A percentile compares a stretch with the other conserved stretches of the same genome.
These are phyloP conservation scores for Neolamprologus toae DNA, from an alignment of 2,113 vertebrate species.

Conservation along the genomic window DNA sequence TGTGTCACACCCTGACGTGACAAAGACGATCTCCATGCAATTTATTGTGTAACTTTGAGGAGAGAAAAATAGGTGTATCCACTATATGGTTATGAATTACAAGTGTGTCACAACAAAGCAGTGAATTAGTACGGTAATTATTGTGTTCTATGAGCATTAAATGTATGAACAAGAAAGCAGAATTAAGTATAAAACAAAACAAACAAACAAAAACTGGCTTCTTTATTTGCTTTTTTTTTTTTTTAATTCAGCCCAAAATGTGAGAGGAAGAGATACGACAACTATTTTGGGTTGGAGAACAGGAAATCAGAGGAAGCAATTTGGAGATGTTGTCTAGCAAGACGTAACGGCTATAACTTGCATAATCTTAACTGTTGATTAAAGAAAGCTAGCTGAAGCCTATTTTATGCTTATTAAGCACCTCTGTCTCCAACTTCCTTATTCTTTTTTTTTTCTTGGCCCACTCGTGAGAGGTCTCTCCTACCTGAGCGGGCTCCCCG, in stretches of 20 bases:
- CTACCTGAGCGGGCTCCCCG: conserved; percentile 57
- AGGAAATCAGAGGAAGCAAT: conserved; percentile 9
- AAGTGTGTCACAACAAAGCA: background rate
- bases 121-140: background rate
- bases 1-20: background rate
- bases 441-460: background rate
- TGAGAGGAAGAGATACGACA: background rate
- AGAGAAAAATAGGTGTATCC: accelerated
- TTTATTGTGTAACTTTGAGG: background rate
- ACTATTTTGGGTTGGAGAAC: background rate
- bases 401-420: background rate
- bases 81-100: background rate
- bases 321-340: background rate
- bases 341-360: background rate
- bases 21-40: background rate
- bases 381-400: background rate
- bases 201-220: background rate
- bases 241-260: background rate
- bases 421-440: background rate
- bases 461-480: background rate
- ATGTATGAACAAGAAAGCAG: background rate
- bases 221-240: background rate
- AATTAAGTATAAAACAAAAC: background rate
- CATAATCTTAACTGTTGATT: background rate
- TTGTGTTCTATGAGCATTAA: background rate